Conservation (phyloP, 2,888 invertebrate species). For the Drosophila recens region DNA sequence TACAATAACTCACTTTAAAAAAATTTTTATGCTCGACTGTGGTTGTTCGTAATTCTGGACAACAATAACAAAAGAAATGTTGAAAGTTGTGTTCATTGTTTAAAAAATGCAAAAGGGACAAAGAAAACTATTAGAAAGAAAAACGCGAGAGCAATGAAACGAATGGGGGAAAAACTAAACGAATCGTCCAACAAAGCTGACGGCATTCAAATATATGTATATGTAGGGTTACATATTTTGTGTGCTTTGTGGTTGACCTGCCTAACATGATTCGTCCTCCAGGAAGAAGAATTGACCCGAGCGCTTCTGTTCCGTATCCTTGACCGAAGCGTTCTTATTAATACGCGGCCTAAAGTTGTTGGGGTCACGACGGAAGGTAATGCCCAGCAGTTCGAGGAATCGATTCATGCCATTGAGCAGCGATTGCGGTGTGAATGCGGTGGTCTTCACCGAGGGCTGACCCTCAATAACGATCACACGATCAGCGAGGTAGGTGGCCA, state of each 20-base stretch:
- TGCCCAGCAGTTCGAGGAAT: slow-evolving; percentile 97
- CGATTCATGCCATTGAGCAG: slow-evolving; percentile 99
- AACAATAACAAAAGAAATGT: slow-evolving; percentile 66
- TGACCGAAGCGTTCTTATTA: slow-evolving; percentile 98
- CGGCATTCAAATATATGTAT: slow-evolving; percentile 40
- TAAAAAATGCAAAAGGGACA: slow-evolving; percentile 56
- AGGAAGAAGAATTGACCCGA: slow-evolving; percentile 99
- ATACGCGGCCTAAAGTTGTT: slow-evolving; percentile 99
- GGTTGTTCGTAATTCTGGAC: slow-evolving; percentile 45
- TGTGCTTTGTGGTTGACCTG: slow-evolving; percentile 7
- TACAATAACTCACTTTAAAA: slow-evolving; percentile 64
- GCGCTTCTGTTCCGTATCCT: slow-evolving; percentile 99
- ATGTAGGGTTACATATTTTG: slow-evolving; percentile 29
- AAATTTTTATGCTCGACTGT: slow-evolving; percentile 38
- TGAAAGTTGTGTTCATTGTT: slow-evolving; percentile 45
- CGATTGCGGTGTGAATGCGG: slow-evolving; percentile 96
- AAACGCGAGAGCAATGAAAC: slow-evolving; percentile 35
- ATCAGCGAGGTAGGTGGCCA: slow-evolving; percentile 99
- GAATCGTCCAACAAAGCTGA: slow-evolving; percentile 46
- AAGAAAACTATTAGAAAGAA: slow-evolving; percentile 32
- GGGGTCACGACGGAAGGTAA: slow-evolving; percentile 99
- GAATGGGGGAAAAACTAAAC: slow-evolving; percentile 30
- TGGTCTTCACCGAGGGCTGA: slow-evolving; percentile 93
- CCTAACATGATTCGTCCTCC: slow-evolving; percentile 88
- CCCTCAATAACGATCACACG: slow-evolving; percentile 99